These are phyloP conservation scores for Apeira syringaria DNA, from an alignment of 2,888 invertebrate species.

Conservation along the genomic window DNA sequence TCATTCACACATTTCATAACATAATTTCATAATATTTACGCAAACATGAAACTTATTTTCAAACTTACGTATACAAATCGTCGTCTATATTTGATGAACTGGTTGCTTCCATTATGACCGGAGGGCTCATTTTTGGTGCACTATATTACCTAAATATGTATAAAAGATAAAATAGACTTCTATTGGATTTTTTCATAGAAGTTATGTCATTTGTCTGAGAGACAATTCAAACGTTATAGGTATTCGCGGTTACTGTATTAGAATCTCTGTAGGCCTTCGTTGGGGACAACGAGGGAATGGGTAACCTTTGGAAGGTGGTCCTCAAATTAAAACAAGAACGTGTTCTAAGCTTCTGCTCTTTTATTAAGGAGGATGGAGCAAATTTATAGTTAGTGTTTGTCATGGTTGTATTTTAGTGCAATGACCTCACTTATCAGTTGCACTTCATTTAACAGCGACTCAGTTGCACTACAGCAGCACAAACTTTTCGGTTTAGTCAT, in stretches of 20 bases:
- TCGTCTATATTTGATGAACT: conserved; percentile 60
- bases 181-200: neutral
- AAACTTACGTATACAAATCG: conserved; percentile 68
- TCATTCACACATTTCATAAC: neutral
- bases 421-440: too few relatives aligned
- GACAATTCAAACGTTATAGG: conserved; percentile 11
- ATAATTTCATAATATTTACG: neutral
- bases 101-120: conserved; percentile 59
- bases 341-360: too few relatives aligned
- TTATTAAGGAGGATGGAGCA: too few relatives aligned
- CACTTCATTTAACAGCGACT: too few relatives aligned
- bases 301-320: conserved; percentile 15
- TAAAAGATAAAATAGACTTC: too few relatives aligned
- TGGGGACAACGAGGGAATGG: conserved; percentile 3
- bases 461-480: too few relatives aligned
- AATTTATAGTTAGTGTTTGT: too few relatives aligned
- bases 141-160: neutral
- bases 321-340: too few relatives aligned
- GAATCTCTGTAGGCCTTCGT: conserved; percentile 47
- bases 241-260: conserved; percentile 38
- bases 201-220: neutral
- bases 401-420: too few relatives aligned
- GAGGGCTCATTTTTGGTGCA: conserved; percentile 52
- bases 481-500: too few relatives aligned
- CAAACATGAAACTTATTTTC: neutral